Conservation (phyloP, 2,113 vertebrate genomes). For the Paraplagusia blochii region DNA sequence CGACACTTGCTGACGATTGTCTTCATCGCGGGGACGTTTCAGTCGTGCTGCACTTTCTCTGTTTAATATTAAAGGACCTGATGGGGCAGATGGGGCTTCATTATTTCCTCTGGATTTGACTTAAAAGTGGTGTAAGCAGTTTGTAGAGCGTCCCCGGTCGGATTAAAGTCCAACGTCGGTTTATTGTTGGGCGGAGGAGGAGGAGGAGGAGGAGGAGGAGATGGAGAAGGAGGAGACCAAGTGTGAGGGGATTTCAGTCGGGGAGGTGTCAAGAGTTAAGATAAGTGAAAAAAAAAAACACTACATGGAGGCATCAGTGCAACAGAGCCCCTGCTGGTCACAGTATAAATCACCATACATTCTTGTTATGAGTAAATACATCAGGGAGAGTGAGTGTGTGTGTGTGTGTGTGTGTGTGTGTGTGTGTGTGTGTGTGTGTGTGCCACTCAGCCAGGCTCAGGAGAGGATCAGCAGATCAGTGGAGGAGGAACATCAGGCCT, state of each 20-base stretch:
- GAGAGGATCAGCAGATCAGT: conserved; percentile 72
- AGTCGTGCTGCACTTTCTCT: neutral
- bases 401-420: conserved; percentile 38
- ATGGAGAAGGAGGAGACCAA: conserved; percentile 42
- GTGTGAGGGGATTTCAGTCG: no score
- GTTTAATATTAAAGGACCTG: neutral
- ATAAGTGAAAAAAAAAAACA: conserved; percentile 68
- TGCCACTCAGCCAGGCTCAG: conserved; percentile 66
- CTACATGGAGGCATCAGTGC: conserved; percentile 59
- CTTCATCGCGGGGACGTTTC: neutral
- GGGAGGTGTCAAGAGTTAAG: conserved; percentile 69
- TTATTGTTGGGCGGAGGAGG: conserved; percentile 32
- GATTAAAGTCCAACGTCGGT: conserved; percentile 32
- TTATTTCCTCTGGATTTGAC: conserved; percentile 3
- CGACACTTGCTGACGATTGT: neutral
- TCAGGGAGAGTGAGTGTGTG: conserved; percentile 47
- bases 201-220: conserved; percentile 33
- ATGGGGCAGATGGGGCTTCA: neutral
- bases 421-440: conserved; percentile 39
- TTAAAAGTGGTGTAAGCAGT: neutral
- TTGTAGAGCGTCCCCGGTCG: conserved; percentile 1
- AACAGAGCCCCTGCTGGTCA: conserved; percentile 72
- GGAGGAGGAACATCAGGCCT: conserved; percentile 70
- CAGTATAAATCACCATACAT: conserved; percentile 79
- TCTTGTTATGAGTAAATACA: conserved; percentile 81